Evolutionary conservation across 2,797 vertebrate genomes (phyloP), one percentile per base, ranked within the genome.

Genomic region (Hypotaenidia okinawae): DNA sequence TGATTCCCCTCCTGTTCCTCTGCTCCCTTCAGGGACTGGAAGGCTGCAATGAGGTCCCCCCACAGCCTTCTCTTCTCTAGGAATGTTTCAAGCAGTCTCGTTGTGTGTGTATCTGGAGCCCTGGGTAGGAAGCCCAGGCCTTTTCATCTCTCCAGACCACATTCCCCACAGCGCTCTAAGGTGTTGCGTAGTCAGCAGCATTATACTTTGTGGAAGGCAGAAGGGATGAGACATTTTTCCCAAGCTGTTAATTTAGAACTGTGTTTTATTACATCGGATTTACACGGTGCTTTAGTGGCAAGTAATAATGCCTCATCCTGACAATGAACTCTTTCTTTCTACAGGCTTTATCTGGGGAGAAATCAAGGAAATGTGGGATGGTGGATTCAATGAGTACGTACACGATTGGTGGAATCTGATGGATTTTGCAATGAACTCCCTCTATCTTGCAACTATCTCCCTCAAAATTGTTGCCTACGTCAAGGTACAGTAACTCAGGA

Each of bases 381-480:
- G 99, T 33, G 99, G 99, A 84, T 99, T 99, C 97, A 99, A 98
- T 27, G 99, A 99, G 95, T 99, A 99, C 5, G 98, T 99, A 32
- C 99, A 99, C 4, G 99, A 99, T 96, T 99, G 99, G 99, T 99
- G 99, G 99, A 99, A 99, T 96, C 98, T 99, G 95, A 99, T 99
- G 99, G 99, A 99, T 98, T 99, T 99, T 93, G 99, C 99, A 93
- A 99, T 99, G 99, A 99, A 99, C 97, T 99, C 99, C 3, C 99
- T 99, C 75, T 99, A 99, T 96, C 98, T 99, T 97, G 99, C 99
- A 96, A 99, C 99, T 30, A 99, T 99, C 94, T 99, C 99, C 14
- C 98, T 99, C 95, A 99, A 99, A 98, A 99, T 99, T 51, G 99
- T 99, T 93, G 99, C 99, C 47, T 99, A 99, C 27, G 98, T 99